Base-by-base conservation (phyloP, 2,888 invertebrate species). In the Drosophila rubida region DNA sequence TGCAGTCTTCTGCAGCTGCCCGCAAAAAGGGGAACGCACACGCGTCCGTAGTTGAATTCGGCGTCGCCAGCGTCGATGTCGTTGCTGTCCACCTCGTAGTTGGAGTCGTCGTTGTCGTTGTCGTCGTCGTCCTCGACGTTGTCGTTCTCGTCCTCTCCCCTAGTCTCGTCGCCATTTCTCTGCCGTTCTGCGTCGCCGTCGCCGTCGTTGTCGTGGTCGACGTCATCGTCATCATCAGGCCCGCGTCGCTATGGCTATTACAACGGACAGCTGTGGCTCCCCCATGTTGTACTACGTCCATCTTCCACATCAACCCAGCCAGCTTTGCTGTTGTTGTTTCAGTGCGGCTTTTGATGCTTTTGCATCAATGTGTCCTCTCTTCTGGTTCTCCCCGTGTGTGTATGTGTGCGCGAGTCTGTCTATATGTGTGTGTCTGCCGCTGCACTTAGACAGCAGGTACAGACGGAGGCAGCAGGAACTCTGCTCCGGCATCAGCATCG, bases 341-440 rank as follows among this genome's bases (percentile, higher is more conserved):
- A 78, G 70, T 87, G 86, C 82, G 83, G 83, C 87, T 83, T 84
- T 84, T 83, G 87, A 83, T 86, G 84, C 88, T 78, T 67, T 72
- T 67, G 75, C 75, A 71, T 69, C 78, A 75, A 67, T 62, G 68
- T 77, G 70, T 66, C 58, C 67, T 70, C 57, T 44, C 13, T 14
- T 45, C 32, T n/a, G 25, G 6, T 4, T 23, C 23, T 5, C 9
- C 27, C 9, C 2, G 32, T 45, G 27, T 16, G 23, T 27, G 14
- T 41, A 3, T 32, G 13, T 60, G 13, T 37, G 13, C 35, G 35
- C 35, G 35, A 37, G 6, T 37, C 35, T 37, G 35, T 37, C 35
- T 37, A 14, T 58, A 39, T 61, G 54, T 64, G 60, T 62, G 58
- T 77, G 53, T 60, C 39, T 68, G 50, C 64, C 37, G 68, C 75